A percentile compares a stretch with the other conserved stretches of the same genome.
Conservation (phyloP, 2,888 invertebrate genomes). For the Caradrina clavipalpis region DNA sequence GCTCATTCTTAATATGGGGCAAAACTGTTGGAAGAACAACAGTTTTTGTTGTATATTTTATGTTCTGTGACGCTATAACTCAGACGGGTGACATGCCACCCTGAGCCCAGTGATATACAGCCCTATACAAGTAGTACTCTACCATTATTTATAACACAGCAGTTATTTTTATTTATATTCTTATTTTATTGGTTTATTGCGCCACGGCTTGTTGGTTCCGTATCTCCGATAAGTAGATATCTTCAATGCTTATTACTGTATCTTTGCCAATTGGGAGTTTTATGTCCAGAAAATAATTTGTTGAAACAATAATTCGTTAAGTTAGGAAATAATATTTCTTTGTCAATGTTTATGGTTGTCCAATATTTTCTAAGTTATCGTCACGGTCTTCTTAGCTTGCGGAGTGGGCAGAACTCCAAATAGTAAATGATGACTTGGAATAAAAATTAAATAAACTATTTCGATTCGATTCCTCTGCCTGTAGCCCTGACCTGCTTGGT, state of each 20-base stretch:
- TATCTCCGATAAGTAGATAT: slow-evolving; percentile 77
- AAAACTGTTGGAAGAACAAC: slow-evolving; percentile 91
- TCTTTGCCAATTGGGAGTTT: slow-evolving; percentile 64
- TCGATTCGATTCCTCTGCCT: too few species aligned
- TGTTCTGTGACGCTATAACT: slow-evolving; percentile 90
- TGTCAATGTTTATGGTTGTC: slow-evolving; percentile 48
- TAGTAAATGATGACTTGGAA: slow-evolving; percentile 16
- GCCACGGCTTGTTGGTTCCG: slow-evolving; percentile 84
- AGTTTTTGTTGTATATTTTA: slow-evolving; percentile 90
- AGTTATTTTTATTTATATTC: slow-evolving; percentile 88
- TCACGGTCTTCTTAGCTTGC: slow-evolving; percentile 20
- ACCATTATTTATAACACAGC: slow-evolving; percentile 81
- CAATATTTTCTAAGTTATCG: slow-evolving; percentile 44
- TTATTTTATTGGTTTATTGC: slow-evolving; percentile 88
- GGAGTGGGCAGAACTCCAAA: slow-evolving; percentile 52
- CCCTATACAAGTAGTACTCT: slow-evolving; percentile 74
- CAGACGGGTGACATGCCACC: slow-evolving; percentile 83
- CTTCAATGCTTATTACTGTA: slow-evolving; percentile 72
- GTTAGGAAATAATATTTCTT: slow-evolving; percentile 51
- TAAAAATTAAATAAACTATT: not conserved
- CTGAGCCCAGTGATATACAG: slow-evolving; percentile 85
- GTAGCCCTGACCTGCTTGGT: too few species aligned
- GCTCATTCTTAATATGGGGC: slow-evolving; percentile 91
- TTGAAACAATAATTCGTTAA: slow-evolving; percentile 62
- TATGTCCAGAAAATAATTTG: slow-evolving; percentile 55